A percentile compares a stretch with the other conserved stretches of the same genome.
Evolutionary conservation across 1,140 invertebrate genomes (phyloP).

Genomic region (Stegodyphus mimosarum): DNA sequence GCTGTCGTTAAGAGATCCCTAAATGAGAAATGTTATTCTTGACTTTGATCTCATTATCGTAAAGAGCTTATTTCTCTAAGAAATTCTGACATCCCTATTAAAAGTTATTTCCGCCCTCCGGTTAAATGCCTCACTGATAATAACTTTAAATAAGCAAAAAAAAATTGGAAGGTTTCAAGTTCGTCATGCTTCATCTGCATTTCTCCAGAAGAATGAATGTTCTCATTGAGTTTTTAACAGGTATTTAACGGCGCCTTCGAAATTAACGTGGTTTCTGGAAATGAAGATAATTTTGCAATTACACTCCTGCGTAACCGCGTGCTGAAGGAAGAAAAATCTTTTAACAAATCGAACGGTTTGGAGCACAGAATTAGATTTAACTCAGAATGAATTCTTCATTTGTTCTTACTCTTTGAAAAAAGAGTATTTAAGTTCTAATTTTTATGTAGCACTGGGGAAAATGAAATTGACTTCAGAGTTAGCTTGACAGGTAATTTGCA

Average conservation of each 20-base stretch:
- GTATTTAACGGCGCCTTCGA: not conserved
- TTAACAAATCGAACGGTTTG: no score
- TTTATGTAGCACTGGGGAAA: no score
- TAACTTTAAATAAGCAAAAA: no score
- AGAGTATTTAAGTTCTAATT: no score
- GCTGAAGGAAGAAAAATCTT: not conserved
- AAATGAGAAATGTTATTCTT: not conserved
- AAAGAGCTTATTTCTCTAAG: constrained; percentile 13
- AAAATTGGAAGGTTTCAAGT: constrained; percentile 16
- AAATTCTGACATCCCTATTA: constrained; percentile 22
- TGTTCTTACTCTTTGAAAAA: no score
- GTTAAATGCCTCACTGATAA: no score
- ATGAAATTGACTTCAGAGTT: no score
- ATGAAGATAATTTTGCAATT: constrained; percentile 48
- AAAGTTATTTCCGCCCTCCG: constrained; percentile 32
- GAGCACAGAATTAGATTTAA: no score
- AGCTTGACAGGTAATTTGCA: no score
- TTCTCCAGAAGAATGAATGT: constrained; percentile 13
- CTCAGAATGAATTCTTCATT: no score
- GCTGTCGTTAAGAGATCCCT: constrained; percentile 11
- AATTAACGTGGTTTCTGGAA: not conserved
- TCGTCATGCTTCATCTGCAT: constrained; percentile 32
- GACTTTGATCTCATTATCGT: constrained; percentile 46
- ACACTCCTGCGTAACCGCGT: constrained; percentile 18
- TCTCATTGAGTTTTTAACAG: constrained; percentile 38